These are phyloP conservation scores for Acanthochromis polyacanthus DNA, from an alignment of 2,113 vertebrate species.

Conservation along the genomic window DNA sequence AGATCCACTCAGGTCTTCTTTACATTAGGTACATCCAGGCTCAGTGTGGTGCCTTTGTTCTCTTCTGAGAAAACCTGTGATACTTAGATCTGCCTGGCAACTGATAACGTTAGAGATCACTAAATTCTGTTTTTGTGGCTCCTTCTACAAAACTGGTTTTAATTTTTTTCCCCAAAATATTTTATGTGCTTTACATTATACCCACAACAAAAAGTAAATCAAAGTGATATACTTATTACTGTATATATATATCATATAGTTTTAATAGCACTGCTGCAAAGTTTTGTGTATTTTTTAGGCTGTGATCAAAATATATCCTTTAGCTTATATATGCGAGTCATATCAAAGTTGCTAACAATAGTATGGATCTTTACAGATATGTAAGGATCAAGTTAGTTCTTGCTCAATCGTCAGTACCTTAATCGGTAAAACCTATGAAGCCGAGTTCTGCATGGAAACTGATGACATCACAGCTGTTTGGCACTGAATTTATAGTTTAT, in stretches of 20 bases:
- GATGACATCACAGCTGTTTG: neutral
- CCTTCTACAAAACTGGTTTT: neutral
- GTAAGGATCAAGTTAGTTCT: neutral
- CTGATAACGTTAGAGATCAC: neutral
- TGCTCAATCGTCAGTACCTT: neutral
- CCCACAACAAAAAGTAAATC: too few species aligned
- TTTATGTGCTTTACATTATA: too few species aligned
- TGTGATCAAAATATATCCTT: neutral
- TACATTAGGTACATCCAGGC: too few species aligned
- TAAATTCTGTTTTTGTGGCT: neutral
- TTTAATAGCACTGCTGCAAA: too few species aligned
- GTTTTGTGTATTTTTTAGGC: too few species aligned
- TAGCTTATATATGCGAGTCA: too few species aligned
- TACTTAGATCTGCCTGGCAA: constrained; percentile 39
- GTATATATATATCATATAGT: too few species aligned
- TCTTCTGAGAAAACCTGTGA: constrained; percentile 24
- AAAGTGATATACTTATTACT: too few species aligned
- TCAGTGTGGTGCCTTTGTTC: neutral
- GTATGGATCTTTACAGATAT: neutral
- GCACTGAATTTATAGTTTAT: neutral
- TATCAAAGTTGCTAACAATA: too few species aligned
- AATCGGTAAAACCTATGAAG: neutral
- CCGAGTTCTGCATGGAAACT: constrained; percentile 23
- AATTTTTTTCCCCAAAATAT: too few species aligned
- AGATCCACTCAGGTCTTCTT: too few species aligned